Evolutionary conservation across 1,140 invertebrate genomes (phyloP).

Genomic region (Drosophila ananassae): DNA sequence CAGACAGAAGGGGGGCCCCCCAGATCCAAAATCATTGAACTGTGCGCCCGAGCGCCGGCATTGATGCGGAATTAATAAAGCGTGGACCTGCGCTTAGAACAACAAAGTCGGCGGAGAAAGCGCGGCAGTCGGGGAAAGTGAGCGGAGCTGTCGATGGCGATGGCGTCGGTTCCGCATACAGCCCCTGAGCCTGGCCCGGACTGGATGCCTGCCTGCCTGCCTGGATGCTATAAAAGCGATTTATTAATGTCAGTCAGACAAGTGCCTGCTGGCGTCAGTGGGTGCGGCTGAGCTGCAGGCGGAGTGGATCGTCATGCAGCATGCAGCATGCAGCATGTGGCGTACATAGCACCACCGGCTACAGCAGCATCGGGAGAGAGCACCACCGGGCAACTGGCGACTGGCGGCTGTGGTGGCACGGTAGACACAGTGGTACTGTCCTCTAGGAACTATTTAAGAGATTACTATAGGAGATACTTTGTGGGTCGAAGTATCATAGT

Average conservation of each 20-base stretch:
- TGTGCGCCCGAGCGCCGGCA: slow-evolving; percentile 54
- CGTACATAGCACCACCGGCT: background rate
- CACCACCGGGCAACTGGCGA: background rate
- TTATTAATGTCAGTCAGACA: slow-evolving; percentile 82
- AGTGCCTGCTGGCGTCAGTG: slow-evolving; percentile 68
- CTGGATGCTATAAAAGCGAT: slow-evolving; percentile 75
- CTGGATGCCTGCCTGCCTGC: background rate
- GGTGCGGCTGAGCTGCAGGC: slow-evolving; percentile 20
- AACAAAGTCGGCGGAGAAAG: slow-evolving; percentile 42
- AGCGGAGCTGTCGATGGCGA: slow-evolving; percentile 36
- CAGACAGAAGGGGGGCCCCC: background rate
- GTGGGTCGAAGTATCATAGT: no score
- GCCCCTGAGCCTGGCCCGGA: background rate
- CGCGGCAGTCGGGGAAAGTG: slow-evolving; percentile 6
- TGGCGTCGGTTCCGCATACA: no score
- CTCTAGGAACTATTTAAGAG: no score
- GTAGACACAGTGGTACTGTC: background rate
- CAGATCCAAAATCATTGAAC: slow-evolving; percentile 58
- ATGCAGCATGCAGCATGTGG: background rate
- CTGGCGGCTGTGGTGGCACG: slow-evolving; percentile 2
- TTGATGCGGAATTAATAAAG: slow-evolving; percentile 79
- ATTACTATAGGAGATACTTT: no score
- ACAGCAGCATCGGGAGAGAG: background rate
- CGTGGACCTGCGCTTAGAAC: slow-evolving; percentile 59
- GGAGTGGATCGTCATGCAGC: slow-evolving; percentile 6